Base-by-base conservation (phyloP, 2,113 vertebrate genomes). In the Melanostigma gelatinosum region DNA sequence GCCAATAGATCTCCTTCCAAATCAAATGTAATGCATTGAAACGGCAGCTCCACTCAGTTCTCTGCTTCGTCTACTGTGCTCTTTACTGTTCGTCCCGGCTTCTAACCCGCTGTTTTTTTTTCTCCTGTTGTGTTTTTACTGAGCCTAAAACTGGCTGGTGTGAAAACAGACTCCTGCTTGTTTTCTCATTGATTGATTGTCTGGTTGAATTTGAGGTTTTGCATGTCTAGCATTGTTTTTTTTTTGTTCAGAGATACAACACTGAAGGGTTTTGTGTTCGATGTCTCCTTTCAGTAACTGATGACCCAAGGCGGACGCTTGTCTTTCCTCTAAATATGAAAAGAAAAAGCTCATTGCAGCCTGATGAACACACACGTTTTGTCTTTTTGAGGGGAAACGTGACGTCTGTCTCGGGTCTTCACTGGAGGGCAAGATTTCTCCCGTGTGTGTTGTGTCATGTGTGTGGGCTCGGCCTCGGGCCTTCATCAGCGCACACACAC, bases 1-100 rank as follows among this genome's bases (percentile, higher is more conserved):
- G 91, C 89, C 91, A 93, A 93, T 86, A 85, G 87, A 91, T 91
- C 73, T 92, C 75, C 86, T 92, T 89, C 79, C 87, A 92, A 92
- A 92, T 91, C 77, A 89, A 85, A 90, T 85, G 87, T 91, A 87
- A 78, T 68, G 85, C 86, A 84, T 92, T 82, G 88, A 88, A 83
- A 93, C 88, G 94, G 93, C 92, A 94, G 94, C 93, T 94, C 86
- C 87, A 79, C 85, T 83, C 86, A 89, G 38, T 66, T 77, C 64
- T 87, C 86, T 42, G 89, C 85, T 87, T 84, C 79, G 78, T 75
- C 83, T 87, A 60, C 66, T 83, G 70, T 85, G 72, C 77, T 84
- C 29, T 78, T 34, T 6, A 34, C 34, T 79, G 74, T 86, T 80
- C 64, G 76, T 87, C 67, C 66, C 64, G 68, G 60, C 70, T 68